These are phyloP conservation scores for Electrona antarctica DNA, from an alignment of 2,113 vertebrate genomes.

Conservation along the genomic window DNA sequence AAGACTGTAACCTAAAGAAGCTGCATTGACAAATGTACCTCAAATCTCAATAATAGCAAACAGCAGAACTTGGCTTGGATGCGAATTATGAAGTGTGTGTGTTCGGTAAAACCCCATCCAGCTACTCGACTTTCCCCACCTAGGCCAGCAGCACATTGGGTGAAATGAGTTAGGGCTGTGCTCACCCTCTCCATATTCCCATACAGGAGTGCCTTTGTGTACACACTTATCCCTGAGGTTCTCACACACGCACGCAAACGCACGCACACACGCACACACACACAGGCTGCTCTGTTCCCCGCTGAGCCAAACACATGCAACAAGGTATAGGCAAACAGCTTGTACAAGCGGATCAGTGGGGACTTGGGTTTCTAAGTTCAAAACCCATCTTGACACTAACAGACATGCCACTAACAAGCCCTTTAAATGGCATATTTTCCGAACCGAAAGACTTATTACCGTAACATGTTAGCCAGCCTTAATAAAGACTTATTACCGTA, in stretches of 20 bases:
- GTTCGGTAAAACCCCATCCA: neutral
- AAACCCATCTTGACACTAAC: slow-evolving; percentile 25
- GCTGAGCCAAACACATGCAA: slow-evolving; percentile 47
- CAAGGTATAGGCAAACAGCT: slow-evolving; percentile 21
- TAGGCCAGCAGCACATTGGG: slow-evolving; percentile 10
- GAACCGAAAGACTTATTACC: slow-evolving; percentile 36
- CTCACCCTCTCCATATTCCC: slow-evolving; percentile 21
- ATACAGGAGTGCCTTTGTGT: slow-evolving; percentile 63
- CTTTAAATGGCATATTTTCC: slow-evolving; percentile 47
- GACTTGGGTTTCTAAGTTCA: slow-evolving; percentile 35
- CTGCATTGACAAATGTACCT: slow-evolving; percentile 10
- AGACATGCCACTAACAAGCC: slow-evolving; percentile 42
- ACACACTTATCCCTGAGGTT: slow-evolving; percentile 33
- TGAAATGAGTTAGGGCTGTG: slow-evolving; percentile 25
- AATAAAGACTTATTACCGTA: slow-evolving; percentile 38
- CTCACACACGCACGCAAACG: neutral
- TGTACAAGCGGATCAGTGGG: slow-evolving; percentile 7
- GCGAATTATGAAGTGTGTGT: neutral
- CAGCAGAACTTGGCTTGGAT: neutral
- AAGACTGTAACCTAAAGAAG: neutral
- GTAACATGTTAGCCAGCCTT: slow-evolving; percentile 18
- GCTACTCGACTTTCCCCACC: neutral
- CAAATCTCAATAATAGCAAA: slow-evolving; percentile 21
- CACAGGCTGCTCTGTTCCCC: slow-evolving; percentile 56
- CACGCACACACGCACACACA: too few relatives aligned